Conservation (phyloP, 2,113 vertebrate species). For the Camelus bactrianus region DNA sequence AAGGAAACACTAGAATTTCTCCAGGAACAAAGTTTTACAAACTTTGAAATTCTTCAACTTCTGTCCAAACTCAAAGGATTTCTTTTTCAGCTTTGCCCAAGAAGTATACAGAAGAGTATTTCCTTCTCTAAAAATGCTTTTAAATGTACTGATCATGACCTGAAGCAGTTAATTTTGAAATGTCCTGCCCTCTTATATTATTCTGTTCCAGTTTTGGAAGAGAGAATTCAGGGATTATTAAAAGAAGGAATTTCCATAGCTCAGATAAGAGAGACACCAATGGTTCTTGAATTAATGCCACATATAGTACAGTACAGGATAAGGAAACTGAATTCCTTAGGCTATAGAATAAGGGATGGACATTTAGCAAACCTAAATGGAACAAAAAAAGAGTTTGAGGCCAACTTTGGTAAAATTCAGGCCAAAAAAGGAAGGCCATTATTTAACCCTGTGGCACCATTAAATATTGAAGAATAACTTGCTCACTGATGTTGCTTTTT, state of each 20-base stretch:
- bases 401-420: slow-evolving; percentile 90
- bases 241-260: slow-evolving; percentile 90
- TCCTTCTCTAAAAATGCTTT: slow-evolving; percentile 89
- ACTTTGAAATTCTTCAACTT: slow-evolving; percentile 91
- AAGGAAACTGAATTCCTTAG: slow-evolving; percentile 88
- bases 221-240: slow-evolving; percentile 90
- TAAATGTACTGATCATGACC: slow-evolving; percentile 89
- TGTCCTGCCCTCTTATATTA: slow-evolving; percentile 95
- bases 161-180: slow-evolving; percentile 90
- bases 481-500: neutral
- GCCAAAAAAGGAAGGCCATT: slow-evolving; percentile 91
- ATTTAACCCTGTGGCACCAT: slow-evolving; percentile 96
- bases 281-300: slow-evolving; percentile 93
- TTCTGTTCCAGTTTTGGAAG: slow-evolving; percentile 89
- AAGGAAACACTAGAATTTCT: slow-evolving; percentile 92
- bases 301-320: slow-evolving; percentile 94
- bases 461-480: slow-evolving; percentile 87
- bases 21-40: slow-evolving; percentile 89
- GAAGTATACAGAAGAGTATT: slow-evolving; percentile 89
- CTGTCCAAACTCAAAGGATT: slow-evolving; percentile 95
- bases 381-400: slow-evolving; percentile 97
- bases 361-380: slow-evolving; percentile 91
- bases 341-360: slow-evolving; percentile 89
- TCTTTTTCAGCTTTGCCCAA: slow-evolving; percentile 92
- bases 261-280: slow-evolving; percentile 91